phyloP scores from a whole-genome alignment of 2,113 vertebrate genomes.

The Vulpes ferrilata region DNA sequence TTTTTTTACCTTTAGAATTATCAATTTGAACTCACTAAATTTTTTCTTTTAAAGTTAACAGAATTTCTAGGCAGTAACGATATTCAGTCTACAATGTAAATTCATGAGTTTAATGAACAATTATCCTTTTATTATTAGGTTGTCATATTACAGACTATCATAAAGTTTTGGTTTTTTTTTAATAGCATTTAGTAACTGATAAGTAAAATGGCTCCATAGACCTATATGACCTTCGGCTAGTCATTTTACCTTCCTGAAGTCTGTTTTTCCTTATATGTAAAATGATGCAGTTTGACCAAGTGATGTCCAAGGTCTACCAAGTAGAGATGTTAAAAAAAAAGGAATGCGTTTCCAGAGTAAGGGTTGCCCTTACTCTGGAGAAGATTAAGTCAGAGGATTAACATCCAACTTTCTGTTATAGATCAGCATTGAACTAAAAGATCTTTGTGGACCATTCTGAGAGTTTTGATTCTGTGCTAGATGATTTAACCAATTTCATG shows the following conservation, averaged over 20 bases:
- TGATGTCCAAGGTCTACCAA: background rate
- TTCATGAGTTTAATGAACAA: background rate
- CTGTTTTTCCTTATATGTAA: background rate
- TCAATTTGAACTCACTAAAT: background rate
- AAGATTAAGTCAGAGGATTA: background rate
- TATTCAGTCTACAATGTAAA: background rate
- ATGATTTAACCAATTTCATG: background rate
- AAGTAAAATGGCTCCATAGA: background rate
- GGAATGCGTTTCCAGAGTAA: background rate
- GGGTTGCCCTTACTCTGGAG: background rate
- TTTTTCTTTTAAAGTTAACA: slow-evolving; percentile 11
- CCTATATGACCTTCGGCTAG: background rate
- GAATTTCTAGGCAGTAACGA: background rate
- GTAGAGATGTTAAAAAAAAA: background rate
- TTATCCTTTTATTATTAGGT: background rate
- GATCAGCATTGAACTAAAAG: background rate
- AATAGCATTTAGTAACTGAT: background rate
- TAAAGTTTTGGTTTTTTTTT: background rate
- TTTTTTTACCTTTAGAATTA: background rate
- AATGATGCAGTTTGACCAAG: background rate
- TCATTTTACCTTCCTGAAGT: background rate
- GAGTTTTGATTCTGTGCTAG: background rate
- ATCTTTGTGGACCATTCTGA: background rate
- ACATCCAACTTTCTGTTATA: background rate
- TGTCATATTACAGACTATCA: background rate